Conservation (phyloP, 2,797 vertebrate genomes). For the Chiloscyllium punctatum region DNA sequence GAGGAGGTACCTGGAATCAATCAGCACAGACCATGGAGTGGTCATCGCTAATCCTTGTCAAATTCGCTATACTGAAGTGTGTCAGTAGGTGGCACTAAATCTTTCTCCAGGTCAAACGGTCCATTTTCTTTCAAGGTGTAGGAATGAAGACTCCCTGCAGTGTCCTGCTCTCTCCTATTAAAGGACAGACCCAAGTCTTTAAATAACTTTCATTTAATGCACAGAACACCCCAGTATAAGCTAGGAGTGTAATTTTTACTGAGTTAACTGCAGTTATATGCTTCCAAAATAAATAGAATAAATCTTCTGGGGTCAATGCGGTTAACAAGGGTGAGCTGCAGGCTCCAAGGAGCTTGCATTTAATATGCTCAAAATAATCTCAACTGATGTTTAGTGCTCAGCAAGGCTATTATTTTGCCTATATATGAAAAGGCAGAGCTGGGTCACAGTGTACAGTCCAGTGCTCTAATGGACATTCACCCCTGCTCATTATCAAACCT, state of each 20-base stretch:
- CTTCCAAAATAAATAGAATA: constrained; percentile 25
- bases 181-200: neutral
- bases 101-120: neutral
- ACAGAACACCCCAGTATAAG: neutral
- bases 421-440: neutral
- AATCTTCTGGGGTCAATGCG: neutral
- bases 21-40: neutral
- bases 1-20: neutral
- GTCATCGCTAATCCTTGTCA: neutral
- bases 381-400: neutral
- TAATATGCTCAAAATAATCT: neutral
- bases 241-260: neutral
- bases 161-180: neutral
- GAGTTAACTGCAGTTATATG: neutral
- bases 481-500: neutral
- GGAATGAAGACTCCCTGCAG: neutral
- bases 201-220: neutral
- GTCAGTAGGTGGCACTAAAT: constrained; percentile 31
- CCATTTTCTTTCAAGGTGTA: neutral
- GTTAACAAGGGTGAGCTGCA: neutral
- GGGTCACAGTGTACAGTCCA: neutral
- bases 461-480: neutral
- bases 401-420: too few species aligned
- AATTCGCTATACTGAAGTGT: neutral
- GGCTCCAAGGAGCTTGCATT: neutral